These are phyloP conservation scores for Pheosia gnoma DNA, from an alignment of 2,888 invertebrate genomes.

Conservation along the genomic window DNA sequence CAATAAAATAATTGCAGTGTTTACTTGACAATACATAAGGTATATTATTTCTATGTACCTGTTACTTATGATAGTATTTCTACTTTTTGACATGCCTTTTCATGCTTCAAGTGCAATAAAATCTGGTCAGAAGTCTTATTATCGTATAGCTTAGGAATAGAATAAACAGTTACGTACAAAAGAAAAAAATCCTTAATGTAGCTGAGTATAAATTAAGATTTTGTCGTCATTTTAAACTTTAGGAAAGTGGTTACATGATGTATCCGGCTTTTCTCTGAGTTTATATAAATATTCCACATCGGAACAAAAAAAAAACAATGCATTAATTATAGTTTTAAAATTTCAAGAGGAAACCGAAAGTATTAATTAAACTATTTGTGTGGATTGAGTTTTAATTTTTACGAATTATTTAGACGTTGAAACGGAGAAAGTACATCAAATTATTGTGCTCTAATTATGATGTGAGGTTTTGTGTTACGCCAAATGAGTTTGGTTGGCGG, in stretches of 20 bases:
- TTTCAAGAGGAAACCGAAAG: slow-evolving; percentile 65
- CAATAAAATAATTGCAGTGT: not conserved
- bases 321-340: slow-evolving; percentile 45
- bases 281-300: slow-evolving; percentile 35
- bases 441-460: slow-evolving; percentile 78
- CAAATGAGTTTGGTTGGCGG: slow-evolving; percentile 49
- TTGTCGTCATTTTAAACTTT: not conserved
- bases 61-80: not conserved
- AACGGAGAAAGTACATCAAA: slow-evolving; percentile 74
- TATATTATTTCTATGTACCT: too few species aligned
- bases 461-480: slow-evolving; percentile 61
- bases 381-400: slow-evolving; percentile 57
- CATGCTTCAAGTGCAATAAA: not conserved
- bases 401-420: slow-evolving; percentile 63
- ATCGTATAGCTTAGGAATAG: not conserved
- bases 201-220: not conserved
- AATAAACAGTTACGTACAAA: not conserved
- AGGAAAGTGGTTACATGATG: not conserved
- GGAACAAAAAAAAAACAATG: not conserved
- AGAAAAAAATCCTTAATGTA: not conserved
- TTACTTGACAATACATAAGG: too few species aligned
- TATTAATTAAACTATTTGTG: slow-evolving; percentile 57
- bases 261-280: slow-evolving; percentile 15
- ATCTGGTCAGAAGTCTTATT: not conserved
- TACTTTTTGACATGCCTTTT: too few species aligned